Evolutionary conservation across 2,888 invertebrate species (phyloP).

Genomic region (Palloptera scutellata): DNA sequence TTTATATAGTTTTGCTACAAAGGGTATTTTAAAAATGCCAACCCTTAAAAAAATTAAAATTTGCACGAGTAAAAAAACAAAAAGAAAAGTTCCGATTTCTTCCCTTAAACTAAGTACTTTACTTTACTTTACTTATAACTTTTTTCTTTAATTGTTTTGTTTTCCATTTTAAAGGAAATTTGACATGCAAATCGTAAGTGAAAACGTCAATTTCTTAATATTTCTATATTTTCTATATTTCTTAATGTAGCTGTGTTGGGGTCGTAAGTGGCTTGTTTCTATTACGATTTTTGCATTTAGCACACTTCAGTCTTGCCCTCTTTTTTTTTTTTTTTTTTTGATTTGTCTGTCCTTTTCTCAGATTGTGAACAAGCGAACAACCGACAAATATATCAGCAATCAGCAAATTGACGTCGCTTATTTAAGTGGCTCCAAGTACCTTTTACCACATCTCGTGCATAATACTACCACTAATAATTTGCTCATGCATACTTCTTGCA

Average conservation of each 20-base stretch:
- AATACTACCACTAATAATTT: not conserved
- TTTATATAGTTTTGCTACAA: not conserved
- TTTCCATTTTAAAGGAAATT: no score
- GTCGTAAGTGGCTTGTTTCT: slow-evolving; percentile 57
- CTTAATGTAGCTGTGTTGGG: slow-evolving; percentile 5
- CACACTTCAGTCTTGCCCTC: slow-evolving; percentile 19
- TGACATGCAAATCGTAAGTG: no score
- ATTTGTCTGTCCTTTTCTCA: slow-evolving; percentile 6
- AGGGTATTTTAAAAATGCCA: not conserved
- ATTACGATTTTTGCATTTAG: slow-evolving; percentile 44
- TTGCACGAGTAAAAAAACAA: not conserved
- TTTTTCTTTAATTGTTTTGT: no score
- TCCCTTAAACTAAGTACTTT: no score
- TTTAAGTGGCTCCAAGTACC: slow-evolving; percentile 27
- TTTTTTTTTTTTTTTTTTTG: not conserved
- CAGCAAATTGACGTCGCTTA: slow-evolving; percentile 35
- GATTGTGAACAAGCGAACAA: slow-evolving; percentile 14
- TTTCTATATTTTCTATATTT: no score
- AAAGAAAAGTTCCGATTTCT: no score
- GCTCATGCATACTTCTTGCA: not conserved
- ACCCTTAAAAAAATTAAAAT: slow-evolving; percentile 6
- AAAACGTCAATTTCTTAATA: no score
- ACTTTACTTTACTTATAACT: no score
- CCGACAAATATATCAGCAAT: slow-evolving; percentile 20
- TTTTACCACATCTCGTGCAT: not conserved